Base-by-base conservation (phyloP, 1,140 invertebrate species). In the Diplogasteroides magnus region DNA sequence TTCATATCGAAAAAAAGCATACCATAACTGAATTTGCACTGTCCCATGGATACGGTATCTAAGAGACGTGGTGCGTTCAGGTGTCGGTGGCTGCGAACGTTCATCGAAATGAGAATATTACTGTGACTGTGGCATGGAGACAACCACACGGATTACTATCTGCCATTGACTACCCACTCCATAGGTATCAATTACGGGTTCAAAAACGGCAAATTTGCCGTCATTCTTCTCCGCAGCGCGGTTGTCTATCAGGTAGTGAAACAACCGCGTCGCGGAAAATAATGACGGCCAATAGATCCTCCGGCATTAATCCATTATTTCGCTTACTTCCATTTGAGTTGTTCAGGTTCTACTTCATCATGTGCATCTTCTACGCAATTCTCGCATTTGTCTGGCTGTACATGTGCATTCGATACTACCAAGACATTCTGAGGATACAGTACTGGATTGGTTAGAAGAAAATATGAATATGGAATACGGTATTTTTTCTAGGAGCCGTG, bases 371-470 rank as follows among this genome's bases (percentile, higher is more conserved):
- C 19, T 96, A 96, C 84, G 88, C 92, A 0, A 82, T 90, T 58
- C 88, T 90, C 79, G 91, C 91, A n/a, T 76, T 91, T 2, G 86
- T 87, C 37, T 96, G 93, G 93, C 85, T 94, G 48, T 80, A 89
- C 6, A 87, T 92, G n/a, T 91, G 90, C 25, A 90, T 77, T 15
- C 76, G 72, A 37, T 75, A 82, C 61, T 96, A 92, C 92, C 86
- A 90, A 69, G 93, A 96, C 83, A 84, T 96, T 2, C 84, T 96
- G n/a, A 85, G 92, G 61, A 91, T 96, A 31, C 93, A 96, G 86
- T 94, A 93, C 85, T 96, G 93, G 92, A 93, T 96, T 67, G 80
- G 79, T 82, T 57, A 64, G 61, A 28, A 25, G 1, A 56, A 27
- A 25, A 13, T 55, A 27, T 11, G 31, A 57, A 2, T 11, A 19